Evolutionary conservation across 2,113 vertebrate species (phyloP).

Genomic region (Equus quagga): DNA sequence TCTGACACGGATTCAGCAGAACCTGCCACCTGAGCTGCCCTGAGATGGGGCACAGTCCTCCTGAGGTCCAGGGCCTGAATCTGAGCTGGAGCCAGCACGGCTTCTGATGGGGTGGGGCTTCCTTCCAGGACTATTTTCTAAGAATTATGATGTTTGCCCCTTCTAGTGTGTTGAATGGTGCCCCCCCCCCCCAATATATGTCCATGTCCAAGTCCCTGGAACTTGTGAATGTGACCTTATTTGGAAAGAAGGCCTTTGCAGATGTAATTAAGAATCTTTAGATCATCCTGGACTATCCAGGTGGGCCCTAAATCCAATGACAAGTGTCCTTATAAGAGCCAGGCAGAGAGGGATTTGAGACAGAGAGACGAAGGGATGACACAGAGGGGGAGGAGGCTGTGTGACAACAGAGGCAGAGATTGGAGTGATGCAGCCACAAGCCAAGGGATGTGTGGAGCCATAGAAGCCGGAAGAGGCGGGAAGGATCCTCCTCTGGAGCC

Average conservation of each 20-base stretch:
- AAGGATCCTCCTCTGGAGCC: background rate
- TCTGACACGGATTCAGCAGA: background rate
- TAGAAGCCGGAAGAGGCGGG: background rate
- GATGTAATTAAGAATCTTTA: background rate
- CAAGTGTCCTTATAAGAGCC: background rate
- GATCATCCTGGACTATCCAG: background rate
- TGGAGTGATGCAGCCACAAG: too few relatives aligned
- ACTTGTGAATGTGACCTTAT: background rate
- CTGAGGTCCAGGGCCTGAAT: too few relatives aligned
- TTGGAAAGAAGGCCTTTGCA: background rate
- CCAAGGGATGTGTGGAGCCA: too few relatives aligned
- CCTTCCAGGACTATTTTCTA: background rate
- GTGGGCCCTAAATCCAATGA: background rate
- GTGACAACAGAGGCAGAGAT: background rate
- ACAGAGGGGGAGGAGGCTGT: background rate
- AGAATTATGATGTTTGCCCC: background rate
- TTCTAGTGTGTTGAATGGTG: background rate
- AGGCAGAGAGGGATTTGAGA: background rate
- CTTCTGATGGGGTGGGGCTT: background rate
- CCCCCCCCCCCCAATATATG: accelerated
- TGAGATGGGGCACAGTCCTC: background rate
- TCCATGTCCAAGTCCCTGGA: background rate
- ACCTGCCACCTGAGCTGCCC: background rate
- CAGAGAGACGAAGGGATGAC: too few relatives aligned
- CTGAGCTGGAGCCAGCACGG: background rate